Percentiles rank a stretch among this genome's conserved stretches.
phyloP scores from a whole-genome alignment of 30 jellyfish, hydroid and myxozoan species.

The Hydra vulgaris region DNA sequence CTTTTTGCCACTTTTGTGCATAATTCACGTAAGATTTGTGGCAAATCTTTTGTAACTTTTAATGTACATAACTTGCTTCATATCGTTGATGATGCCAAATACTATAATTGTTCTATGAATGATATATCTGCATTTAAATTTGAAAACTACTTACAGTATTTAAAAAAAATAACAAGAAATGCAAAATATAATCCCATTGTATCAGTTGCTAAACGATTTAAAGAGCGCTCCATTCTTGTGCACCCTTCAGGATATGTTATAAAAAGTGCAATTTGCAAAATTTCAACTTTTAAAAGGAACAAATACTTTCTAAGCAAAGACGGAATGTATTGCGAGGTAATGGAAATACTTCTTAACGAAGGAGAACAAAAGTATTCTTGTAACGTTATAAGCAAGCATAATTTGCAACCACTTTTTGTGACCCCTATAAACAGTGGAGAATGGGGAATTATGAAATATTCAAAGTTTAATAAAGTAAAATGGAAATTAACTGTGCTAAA shows the following conservation, averaged over 20 bases:
- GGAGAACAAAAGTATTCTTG: neutral
- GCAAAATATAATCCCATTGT: neutral
- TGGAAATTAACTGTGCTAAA: neutral
- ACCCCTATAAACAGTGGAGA: neutral
- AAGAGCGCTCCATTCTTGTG: neutral
- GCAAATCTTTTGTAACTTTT: neutral
- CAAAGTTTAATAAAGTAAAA: neutral
- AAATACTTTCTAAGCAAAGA: neutral
- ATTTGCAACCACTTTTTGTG: neutral
- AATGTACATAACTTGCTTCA: neutral
- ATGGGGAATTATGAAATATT: neutral
- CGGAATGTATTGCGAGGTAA: neutral
- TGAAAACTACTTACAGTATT: neutral
- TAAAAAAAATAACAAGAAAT: neutral
- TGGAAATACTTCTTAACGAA: neutral
- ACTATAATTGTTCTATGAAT: neutral
- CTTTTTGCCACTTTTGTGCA: too few relatives aligned
- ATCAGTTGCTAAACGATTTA: too few relatives aligned
- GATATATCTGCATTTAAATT: neutral
- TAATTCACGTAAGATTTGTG: neutral
- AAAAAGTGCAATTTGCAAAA: neutral
- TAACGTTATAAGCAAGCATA: neutral
- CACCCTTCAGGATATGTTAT: neutral
- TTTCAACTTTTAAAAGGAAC: neutral
- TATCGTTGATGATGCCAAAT: neutral